Evolutionary conservation across 2,888 invertebrate species (phyloP).

Genomic region (Eulithis testata): DNA sequence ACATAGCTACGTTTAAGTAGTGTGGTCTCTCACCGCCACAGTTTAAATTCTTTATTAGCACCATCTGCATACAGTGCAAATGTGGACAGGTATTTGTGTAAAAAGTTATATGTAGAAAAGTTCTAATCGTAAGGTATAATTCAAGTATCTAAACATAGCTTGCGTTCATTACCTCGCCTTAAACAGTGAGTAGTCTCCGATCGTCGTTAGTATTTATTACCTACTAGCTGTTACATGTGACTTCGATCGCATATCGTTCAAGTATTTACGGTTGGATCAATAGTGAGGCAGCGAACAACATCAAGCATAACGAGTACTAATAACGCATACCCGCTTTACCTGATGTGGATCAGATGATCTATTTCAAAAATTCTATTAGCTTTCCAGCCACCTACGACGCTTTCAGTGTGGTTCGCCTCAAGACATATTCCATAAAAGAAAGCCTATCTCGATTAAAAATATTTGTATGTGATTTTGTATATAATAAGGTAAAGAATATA

Average conservation of each 20-base stretch:
- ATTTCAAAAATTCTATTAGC: slow-evolving; percentile 24
- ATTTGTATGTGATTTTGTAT: slow-evolving; percentile 29
- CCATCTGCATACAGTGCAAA: slow-evolving; percentile 11
- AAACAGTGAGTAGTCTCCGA: slow-evolving; percentile 7
- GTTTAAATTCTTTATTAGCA: no score
- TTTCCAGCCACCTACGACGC: slow-evolving; percentile 26
- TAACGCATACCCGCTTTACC: no score
- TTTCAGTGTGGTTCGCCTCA: slow-evolving; percentile 21
- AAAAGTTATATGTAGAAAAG: slow-evolving; percentile 35
- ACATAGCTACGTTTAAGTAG: no score
- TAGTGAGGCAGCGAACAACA: no score
- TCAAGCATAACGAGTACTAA: no score
- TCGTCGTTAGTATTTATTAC: slow-evolving; percentile 21
- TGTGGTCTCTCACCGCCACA: no score
- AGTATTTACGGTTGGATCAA: background rate
- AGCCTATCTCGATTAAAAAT: slow-evolving; percentile 26
- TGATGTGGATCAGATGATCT: slow-evolving; percentile 17
- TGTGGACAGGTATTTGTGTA: slow-evolving; percentile 19
- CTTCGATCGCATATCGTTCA: background rate
- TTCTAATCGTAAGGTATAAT: slow-evolving; percentile 24
- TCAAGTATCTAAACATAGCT: slow-evolving; percentile 29
- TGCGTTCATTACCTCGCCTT: slow-evolving; percentile 22
- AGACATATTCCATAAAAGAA: slow-evolving; percentile 21
- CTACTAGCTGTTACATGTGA: background rate
- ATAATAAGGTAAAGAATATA: background rate